Conservation (phyloP, 2,797 vertebrate species). For the Xiphorhynchus erythropygius region DNA sequence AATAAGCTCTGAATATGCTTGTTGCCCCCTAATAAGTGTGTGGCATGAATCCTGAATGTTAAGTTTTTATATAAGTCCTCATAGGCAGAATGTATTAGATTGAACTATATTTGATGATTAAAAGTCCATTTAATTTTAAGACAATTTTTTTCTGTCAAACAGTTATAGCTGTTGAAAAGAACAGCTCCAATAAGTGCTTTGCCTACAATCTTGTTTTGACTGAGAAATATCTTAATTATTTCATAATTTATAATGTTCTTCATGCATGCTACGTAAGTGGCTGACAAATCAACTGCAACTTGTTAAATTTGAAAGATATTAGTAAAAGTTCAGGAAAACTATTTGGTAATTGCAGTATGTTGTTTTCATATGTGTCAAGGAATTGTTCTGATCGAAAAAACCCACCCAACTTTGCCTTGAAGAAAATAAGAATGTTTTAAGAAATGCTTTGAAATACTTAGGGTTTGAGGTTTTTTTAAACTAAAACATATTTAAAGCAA, state of each 20-base stretch:
- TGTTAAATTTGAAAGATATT: not conserved
- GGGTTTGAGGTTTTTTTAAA: not conserved
- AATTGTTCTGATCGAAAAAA: not conserved
- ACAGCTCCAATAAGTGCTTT: not conserved
- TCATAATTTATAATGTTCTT: not conserved
- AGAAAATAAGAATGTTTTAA: not conserved
- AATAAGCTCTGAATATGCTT: not conserved
- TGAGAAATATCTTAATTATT: not conserved
- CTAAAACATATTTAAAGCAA: not conserved
- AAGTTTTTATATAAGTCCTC: not conserved
- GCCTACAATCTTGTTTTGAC: not conserved
- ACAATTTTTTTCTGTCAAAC: not conserved
- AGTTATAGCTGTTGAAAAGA: not conserved
- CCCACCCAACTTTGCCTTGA: not conserved
- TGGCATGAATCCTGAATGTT: not conserved
- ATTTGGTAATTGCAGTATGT: not conserved
- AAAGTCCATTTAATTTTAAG: not conserved
- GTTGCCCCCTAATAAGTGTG: not conserved
- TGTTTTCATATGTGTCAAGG: not conserved
- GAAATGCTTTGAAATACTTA: not conserved
- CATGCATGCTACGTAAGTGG: not conserved
- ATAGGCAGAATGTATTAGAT: not conserved
- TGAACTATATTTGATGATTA: not conserved
- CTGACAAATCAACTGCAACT: not conserved
- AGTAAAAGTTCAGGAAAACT: not conserved